phyloP scores from a whole-genome alignment of 2,797 vertebrate genomes.

The Gambelia wislizenii region DNA sequence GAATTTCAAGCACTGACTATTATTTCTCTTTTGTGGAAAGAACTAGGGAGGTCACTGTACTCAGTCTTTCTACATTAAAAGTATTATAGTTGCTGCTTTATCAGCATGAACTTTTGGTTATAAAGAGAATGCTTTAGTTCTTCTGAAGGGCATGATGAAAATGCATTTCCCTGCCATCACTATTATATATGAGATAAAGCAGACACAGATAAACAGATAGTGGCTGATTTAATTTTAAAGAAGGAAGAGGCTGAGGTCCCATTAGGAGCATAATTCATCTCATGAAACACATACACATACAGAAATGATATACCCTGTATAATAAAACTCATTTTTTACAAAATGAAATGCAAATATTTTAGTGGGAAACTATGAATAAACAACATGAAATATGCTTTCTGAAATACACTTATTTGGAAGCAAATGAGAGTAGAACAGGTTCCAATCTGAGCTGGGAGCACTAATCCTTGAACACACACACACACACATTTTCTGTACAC shows the following conservation, averaged over 20 bases:
- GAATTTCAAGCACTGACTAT: background rate
- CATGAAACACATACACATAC: slow-evolving; percentile 53
- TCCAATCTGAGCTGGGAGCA: slow-evolving; percentile 19
- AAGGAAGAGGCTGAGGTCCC: slow-evolving; percentile 63
- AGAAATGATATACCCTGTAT: slow-evolving; percentile 47
- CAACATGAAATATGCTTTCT: slow-evolving; percentile 13
- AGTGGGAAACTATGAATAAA: slow-evolving; percentile 3
- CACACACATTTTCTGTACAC: too few relatives aligned
- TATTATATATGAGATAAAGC: slow-evolving; percentile 59
- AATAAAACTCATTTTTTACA: slow-evolving; percentile 60
- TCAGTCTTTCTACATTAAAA: slow-evolving; percentile 20
- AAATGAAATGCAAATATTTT: slow-evolving; percentile 51
- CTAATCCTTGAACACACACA: background rate
- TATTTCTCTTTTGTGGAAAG: slow-evolving; percentile 29
- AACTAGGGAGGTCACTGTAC: background rate
- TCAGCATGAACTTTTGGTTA: slow-evolving; percentile 29
- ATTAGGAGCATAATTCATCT: slow-evolving; percentile 63
- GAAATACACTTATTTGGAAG: slow-evolving; percentile 42
- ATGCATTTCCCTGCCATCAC: slow-evolving; percentile 36
- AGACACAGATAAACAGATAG: slow-evolving; percentile 63
- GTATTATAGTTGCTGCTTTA: background rate
- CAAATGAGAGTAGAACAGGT: background rate
- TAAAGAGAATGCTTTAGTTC: slow-evolving; percentile 27
- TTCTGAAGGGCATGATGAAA: slow-evolving; percentile 30
- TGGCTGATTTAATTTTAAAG: slow-evolving; percentile 66